Evolutionary conservation across 2,113 vertebrate genomes (phyloP), one percentile per base, ranked within the genome.

Genomic region (Nettapus auritus): DNA sequence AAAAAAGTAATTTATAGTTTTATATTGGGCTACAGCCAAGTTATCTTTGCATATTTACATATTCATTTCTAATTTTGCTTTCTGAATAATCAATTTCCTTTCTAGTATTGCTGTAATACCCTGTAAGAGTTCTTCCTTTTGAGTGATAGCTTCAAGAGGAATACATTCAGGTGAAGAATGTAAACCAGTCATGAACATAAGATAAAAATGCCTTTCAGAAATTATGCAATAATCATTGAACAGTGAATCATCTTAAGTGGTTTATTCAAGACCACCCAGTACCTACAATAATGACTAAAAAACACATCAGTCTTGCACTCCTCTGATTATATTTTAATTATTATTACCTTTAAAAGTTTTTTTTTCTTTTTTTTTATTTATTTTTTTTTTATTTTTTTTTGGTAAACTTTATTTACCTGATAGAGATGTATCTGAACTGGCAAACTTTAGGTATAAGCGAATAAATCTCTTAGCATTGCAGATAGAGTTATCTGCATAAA

Each of bases 151-250:
- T 93, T 40, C 67, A 77, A 75, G 70, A 87, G 59, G 64, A 91
- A 59, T 15, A 38, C 1, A 4, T 48, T 93, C 60, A 5, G 3
- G 78, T 70, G 52, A 88, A 74, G 70, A 85, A 79, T 22, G 78
- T 15, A 69, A 96, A 73, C 44, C 69, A 89, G 78, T 62, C 3
- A 1, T 57, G 75, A 94, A 66, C 5, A 25, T 20, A 36, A 87
- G 53, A 89, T 31, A 77, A 82, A 95, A 94, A 95, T 82, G 57
- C 77, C 17, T 88, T 64, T 70, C 75, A 71, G 70, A 85, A 86
- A 63, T 92, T 93, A 82, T 12, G 44, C 81, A 95, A 76, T 69
- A 80, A 78, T 67, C 78, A 69, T 17, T 70, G 76, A 85, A 56
- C 22, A 59, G 48, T 66, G 63, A 96, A 89, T 86, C 82, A 89